Conservation (phyloP, 2,888 invertebrate species). For the Mimachlamys varia region DNA sequence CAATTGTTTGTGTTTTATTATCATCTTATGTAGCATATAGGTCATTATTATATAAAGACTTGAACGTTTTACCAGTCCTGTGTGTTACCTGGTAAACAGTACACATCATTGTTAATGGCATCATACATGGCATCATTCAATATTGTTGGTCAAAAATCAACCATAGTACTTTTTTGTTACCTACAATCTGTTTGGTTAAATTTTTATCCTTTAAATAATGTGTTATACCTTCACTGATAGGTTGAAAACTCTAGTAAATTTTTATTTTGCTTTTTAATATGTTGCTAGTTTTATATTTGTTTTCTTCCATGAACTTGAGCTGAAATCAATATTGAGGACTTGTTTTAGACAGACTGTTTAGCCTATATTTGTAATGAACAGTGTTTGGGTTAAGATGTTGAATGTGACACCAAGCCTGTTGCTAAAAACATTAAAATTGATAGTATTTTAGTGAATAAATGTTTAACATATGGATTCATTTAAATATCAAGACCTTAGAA, state of each 20-base stretch:
- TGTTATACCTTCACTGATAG: not conserved
- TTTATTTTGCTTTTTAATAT: not conserved
- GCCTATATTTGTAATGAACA: too few relatives aligned
- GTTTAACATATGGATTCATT: too few relatives aligned
- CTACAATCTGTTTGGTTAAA: not conserved
- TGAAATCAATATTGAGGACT: not conserved
- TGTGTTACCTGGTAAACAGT: not conserved
- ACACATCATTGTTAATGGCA: not conserved
- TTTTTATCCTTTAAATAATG: not conserved
- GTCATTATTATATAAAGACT: not conserved
- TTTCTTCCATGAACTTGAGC: not conserved
- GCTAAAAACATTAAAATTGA: too few relatives aligned
- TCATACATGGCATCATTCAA: not conserved
- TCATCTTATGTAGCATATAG: not conserved
- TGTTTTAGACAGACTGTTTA: not conserved
- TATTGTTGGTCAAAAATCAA: not conserved
- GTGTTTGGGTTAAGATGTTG: too few relatives aligned
- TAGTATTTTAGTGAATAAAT: too few relatives aligned
- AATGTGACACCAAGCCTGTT: too few relatives aligned
- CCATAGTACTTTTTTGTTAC: slow-evolving; percentile 13
- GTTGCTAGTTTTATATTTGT: not conserved
- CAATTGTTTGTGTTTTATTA: not conserved
- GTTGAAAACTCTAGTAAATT: not conserved
- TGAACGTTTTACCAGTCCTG: not conserved
- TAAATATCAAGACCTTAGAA: too few relatives aligned